Percentiles rank a stretch among this genome's conserved stretches.
phyloP scores from a whole-genome alignment of 2,888 invertebrate species.

The Malthinus flaveolus region DNA sequence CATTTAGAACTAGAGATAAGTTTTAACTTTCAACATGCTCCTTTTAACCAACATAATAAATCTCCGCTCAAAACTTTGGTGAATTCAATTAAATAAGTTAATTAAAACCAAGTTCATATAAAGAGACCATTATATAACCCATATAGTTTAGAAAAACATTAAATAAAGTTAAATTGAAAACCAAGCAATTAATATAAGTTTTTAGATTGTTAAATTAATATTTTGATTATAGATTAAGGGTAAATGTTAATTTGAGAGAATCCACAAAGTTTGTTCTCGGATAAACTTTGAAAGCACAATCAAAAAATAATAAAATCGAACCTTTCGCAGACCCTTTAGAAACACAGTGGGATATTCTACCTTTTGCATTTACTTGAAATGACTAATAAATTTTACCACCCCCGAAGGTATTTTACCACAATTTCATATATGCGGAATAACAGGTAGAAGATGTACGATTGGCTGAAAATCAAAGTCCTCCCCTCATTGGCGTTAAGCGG shows the following conservation, averaged over 20 bases:
- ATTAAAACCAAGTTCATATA: constrained; percentile 4
- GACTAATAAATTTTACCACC: constrained; percentile 33
- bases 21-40: constrained; percentile 4
- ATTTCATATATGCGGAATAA: constrained; percentile 20
- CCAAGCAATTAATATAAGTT: constrained; percentile 1
- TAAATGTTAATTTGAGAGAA: background rate
- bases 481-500: constrained; percentile 15
- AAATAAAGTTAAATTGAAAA: background rate
- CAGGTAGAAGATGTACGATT: background rate
- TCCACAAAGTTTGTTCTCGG: background rate
- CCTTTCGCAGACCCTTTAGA: constrained; percentile 14
- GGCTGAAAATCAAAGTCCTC: constrained; percentile 11
- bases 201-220: background rate
- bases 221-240: background rate
- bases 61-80: constrained; percentile 3
- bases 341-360: constrained; percentile 21
- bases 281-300: constrained; percentile 6
- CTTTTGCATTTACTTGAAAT: constrained; percentile 33
- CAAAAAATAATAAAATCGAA: constrained; percentile 23
- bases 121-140: background rate
- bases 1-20: constrained; percentile 1
- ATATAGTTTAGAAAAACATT: background rate
- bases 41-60: constrained; percentile 5
- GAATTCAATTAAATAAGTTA: constrained; percentile 5
- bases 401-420: constrained; percentile 18